Evolutionary conservation across 2,797 vertebrate species (phyloP).

Genomic region (Acanthurus tractus): DNA sequence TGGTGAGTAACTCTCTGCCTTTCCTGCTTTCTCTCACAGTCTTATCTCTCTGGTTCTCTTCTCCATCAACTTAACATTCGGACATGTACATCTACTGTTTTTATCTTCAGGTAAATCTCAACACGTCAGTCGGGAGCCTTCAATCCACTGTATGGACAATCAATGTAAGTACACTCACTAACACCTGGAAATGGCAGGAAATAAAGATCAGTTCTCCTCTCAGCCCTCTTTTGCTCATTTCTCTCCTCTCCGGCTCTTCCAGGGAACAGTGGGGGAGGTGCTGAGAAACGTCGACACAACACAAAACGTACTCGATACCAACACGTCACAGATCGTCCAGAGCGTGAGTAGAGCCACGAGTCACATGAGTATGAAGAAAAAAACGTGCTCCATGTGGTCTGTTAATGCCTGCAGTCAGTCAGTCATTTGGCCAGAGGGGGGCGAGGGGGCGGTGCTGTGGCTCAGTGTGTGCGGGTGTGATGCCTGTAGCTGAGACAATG

Average conservation of each 20-base stretch:
- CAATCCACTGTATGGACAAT: constrained; percentile 50
- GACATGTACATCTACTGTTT: constrained; percentile 23
- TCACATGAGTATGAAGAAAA: constrained; percentile 71
- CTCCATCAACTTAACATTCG: not conserved
- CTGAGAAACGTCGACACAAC: constrained; percentile 64
- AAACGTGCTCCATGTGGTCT: constrained; percentile 61
- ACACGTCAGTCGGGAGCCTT: constrained; percentile 65
- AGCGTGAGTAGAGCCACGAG: constrained; percentile 83
- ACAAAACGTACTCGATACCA: constrained; percentile 82
- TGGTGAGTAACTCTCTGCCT: constrained; percentile 68
- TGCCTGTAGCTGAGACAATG: constrained; percentile 20
- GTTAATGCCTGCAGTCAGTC: constrained; percentile 62
- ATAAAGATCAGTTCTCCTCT: not conserved
- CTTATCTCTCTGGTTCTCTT: not conserved
- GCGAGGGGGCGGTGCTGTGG: not conserved
- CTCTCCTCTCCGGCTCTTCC: constrained; percentile 39
- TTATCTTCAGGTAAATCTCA: constrained; percentile 73
- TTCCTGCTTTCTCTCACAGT: not conserved
- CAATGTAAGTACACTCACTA: constrained; percentile 78
- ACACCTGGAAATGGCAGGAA: not conserved
- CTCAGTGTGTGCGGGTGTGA: not conserved
- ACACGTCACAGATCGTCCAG: constrained; percentile 80
- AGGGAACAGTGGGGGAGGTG: constrained; percentile 73
- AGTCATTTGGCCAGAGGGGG: constrained; percentile 51
- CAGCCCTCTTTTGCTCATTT: constrained; percentile 1